Evolutionary conservation across 2,888 invertebrate genomes (phyloP).

Genomic region (Tryphoninae sp.): DNA sequence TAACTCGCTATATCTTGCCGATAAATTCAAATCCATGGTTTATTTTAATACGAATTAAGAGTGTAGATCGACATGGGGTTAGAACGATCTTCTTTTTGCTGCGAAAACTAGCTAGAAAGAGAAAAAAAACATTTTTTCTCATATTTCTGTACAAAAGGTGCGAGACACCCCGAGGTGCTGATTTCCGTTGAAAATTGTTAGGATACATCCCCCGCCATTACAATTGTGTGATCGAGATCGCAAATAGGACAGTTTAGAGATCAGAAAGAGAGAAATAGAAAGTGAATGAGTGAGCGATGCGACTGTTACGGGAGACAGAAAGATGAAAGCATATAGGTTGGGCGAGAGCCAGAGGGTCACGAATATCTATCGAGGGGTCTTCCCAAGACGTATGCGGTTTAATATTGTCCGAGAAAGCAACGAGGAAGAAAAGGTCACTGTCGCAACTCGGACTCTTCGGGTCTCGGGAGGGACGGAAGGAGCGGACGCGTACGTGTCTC

Average conservation of each 20-base stretch:
- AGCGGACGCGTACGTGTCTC: slow-evolving; percentile 56
- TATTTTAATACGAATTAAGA: neutral
- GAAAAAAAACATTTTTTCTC: slow-evolving; percentile 24
- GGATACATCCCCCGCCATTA: neutral
- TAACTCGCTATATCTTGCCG: neutral
- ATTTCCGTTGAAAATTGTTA: slow-evolving; percentile 42
- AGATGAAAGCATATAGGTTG: slow-evolving; percentile 4
- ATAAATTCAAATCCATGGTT: neutral
- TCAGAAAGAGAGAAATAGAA: neutral
- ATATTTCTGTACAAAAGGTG: neutral
- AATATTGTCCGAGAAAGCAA: slow-evolving; percentile 74
- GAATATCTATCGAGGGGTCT: slow-evolving; percentile 65
- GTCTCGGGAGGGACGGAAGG: slow-evolving; percentile 52
- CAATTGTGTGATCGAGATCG: slow-evolving; percentile 29
- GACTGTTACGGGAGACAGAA: slow-evolving; percentile 26
- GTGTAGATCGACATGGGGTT: no score
- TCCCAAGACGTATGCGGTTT: slow-evolving; percentile 79
- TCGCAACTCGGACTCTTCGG: slow-evolving; percentile 31
- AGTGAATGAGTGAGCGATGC: slow-evolving; percentile 49
- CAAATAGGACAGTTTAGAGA: no score
- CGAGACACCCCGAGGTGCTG: slow-evolving; percentile 44
- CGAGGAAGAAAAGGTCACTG: slow-evolving; percentile 71
- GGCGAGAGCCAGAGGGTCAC: slow-evolving; percentile 41
- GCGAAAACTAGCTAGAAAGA: no score
- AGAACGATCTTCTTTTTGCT: neutral